A percentile compares a stretch with the other conserved stretches of the same genome.
phyloP scores from a whole-genome alignment of 2,888 invertebrate species.

The Macrosoma leucophasiata region DNA sequence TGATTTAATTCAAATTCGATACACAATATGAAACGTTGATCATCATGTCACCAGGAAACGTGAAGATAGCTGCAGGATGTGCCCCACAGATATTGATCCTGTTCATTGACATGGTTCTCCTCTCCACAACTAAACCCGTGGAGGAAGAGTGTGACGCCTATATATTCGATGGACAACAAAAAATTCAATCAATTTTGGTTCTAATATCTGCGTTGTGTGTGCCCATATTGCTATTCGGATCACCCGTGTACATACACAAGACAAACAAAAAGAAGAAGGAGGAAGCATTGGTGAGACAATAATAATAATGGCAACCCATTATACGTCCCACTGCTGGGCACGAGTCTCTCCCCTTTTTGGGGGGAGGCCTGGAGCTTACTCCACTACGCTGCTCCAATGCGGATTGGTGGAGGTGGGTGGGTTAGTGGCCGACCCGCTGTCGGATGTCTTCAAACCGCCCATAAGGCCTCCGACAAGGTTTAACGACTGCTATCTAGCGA shows the following conservation, averaged over 20 bases:
- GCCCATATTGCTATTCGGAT: constrained; percentile 83
- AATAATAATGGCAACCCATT: too few relatives aligned
- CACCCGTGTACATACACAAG: constrained; percentile 75
- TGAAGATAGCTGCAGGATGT: constrained; percentile 56
- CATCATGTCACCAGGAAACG: constrained; percentile 35
- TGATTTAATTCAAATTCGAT: too few relatives aligned
- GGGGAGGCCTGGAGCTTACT: too few relatives aligned
- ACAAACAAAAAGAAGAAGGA: constrained; percentile 30
- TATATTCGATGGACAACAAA: constrained; percentile 72
- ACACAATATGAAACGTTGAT: too few relatives aligned
- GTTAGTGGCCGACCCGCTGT: too few relatives aligned
- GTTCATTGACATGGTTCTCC: constrained; percentile 85
- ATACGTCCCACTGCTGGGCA: too few relatives aligned
- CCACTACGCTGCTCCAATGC: too few relatives aligned
- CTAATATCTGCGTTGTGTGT: constrained; percentile 77
- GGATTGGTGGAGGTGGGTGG: too few relatives aligned
- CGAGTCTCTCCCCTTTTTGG: too few relatives aligned
- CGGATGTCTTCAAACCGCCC: too few relatives aligned
- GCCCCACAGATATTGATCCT: constrained; percentile 86
- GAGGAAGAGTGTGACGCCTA: constrained; percentile 64
- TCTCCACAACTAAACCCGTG: constrained; percentile 43
- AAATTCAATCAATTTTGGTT: constrained; percentile 77
- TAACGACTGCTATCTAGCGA: too few relatives aligned
- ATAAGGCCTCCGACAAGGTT: too few relatives aligned
- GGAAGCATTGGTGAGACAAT: constrained; percentile 30